These are phyloP conservation scores for Catamblyrhynchus diadema DNA, from an alignment of 2,797 vertebrate species.

Conservation along the genomic window DNA sequence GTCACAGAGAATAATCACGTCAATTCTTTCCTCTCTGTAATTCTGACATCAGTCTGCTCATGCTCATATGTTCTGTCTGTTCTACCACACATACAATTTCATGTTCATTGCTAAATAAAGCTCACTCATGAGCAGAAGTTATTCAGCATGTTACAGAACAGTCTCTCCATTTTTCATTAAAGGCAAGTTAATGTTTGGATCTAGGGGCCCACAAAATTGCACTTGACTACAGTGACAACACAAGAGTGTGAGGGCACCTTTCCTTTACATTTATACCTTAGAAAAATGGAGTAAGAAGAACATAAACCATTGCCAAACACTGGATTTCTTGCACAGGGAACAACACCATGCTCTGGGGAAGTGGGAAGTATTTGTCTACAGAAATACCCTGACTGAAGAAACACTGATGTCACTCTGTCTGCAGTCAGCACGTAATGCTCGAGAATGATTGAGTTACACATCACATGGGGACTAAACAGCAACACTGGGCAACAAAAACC, in stretches of 20 bases:
- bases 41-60: background rate
- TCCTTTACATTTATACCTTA: background rate
- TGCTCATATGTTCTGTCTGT: background rate
- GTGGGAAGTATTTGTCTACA: background rate
- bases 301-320: background rate
- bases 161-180: background rate
- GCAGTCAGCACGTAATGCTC: background rate
- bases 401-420: background rate
- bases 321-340: background rate
- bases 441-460: background rate
- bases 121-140: background rate
- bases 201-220: background rate
- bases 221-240: rapidly evolving
- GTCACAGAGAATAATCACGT: background rate
- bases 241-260: background rate
- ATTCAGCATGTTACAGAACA: background rate
- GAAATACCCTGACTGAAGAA: background rate
- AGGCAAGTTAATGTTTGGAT: background rate
- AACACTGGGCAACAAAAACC: background rate
- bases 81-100: background rate
- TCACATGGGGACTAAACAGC: background rate
- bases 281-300: background rate
- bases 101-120: background rate
- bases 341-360: background rate
- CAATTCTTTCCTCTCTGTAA: background rate